phyloP scores from a whole-genome alignment of 2,797 vertebrate genomes.

The Malurus splendens region DNA sequence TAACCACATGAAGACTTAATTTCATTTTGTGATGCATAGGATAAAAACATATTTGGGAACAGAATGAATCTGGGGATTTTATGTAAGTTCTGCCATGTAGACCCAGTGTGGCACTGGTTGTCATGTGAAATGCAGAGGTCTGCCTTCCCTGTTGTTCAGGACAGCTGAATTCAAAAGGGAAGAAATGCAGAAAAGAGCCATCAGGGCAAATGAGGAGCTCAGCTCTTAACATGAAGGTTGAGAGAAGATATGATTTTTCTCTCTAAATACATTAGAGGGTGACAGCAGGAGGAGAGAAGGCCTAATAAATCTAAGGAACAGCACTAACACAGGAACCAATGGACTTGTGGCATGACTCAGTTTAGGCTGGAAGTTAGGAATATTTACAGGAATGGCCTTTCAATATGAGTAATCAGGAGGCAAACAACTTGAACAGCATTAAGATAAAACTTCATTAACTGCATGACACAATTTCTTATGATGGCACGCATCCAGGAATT shows the following conservation, averaged over 20 bases:
- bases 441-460: slow-evolving; percentile 24
- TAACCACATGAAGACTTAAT: background rate
- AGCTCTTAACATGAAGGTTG: background rate
- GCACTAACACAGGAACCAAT: background rate
- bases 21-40: background rate
- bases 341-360: background rate
- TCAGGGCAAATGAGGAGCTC: background rate
- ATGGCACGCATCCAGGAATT: slow-evolving; percentile 20
- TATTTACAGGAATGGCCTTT: slow-evolving; percentile 39
- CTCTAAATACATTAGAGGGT: background rate
- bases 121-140: background rate
- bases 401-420: background rate
- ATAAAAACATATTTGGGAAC: background rate
- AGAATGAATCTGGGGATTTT: background rate
- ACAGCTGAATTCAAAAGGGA: background rate
- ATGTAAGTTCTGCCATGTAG: background rate
- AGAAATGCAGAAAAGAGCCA: background rate
- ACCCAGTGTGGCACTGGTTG: accelerated
- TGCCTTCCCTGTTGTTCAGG: background rate
- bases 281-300: background rate
- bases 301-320: slow-evolving; percentile 1
- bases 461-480: slow-evolving; percentile 1
- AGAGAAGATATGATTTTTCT: background rate
- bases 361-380: background rate
- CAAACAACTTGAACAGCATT: background rate